Conservation (phyloP, 2,113 vertebrate species). For the Trichomycterus rosablanca region DNA sequence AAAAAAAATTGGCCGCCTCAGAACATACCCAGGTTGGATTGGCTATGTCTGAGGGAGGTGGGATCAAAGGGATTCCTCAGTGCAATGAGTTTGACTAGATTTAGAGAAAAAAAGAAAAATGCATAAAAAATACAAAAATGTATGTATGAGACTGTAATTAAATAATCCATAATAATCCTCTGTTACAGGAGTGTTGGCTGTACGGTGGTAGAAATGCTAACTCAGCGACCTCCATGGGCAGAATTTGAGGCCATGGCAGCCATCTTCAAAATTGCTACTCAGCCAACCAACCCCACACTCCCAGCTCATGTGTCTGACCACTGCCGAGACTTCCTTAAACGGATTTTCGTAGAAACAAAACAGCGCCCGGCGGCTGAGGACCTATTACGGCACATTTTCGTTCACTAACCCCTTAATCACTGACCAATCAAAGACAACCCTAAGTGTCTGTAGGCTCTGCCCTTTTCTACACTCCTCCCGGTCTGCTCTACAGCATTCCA, state of each 20-base stretch:
- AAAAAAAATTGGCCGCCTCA: too few relatives aligned
- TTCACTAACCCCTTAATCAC: slow-evolving; percentile 79
- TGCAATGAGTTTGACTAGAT: too few relatives aligned
- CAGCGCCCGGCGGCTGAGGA: slow-evolving; percentile 90
- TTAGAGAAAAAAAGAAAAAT: too few relatives aligned
- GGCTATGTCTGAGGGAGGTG: too few relatives aligned
- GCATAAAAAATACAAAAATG: too few relatives aligned
- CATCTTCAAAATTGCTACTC: slow-evolving; percentile 99
- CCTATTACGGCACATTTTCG: slow-evolving; percentile 91
- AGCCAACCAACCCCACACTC: slow-evolving; percentile 92
- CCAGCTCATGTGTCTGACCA: slow-evolving; percentile 92
- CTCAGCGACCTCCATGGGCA: slow-evolving; percentile 94
- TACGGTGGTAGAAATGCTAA: slow-evolving; percentile 98
- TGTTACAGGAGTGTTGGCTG: slow-evolving; percentile 88
- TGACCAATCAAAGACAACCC: slow-evolving; percentile 53
- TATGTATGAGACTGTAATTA: too few relatives aligned
- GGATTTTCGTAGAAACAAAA: slow-evolving; percentile 94
- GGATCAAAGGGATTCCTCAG: too few relatives aligned
- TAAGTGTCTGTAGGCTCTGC: slow-evolving; percentile 40
- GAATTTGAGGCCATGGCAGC: slow-evolving; percentile 99
- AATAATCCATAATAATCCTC: too few relatives aligned
- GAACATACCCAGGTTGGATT: too few relatives aligned
- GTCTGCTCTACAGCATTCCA: slow-evolving; percentile 30
- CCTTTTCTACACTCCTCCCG: slow-evolving; percentile 42
- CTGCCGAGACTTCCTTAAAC: slow-evolving; percentile 90